Evolutionary conservation across 2,797 vertebrate genomes (phyloP), one percentile per base, ranked within the genome.

Genomic region (Botia almorhae): DNA sequence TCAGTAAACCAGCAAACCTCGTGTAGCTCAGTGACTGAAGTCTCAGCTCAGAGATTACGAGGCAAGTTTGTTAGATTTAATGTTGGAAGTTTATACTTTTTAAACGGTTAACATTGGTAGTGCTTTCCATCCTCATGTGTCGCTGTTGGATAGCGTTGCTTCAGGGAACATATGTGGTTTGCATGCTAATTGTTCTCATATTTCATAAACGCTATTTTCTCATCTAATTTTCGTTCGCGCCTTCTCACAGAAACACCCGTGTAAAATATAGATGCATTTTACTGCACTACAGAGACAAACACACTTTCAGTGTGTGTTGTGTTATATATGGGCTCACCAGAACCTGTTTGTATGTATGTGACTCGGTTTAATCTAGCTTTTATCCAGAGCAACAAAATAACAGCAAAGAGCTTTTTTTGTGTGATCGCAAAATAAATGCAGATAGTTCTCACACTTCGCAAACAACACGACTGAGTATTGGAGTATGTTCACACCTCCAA

Each of bases 211-310:
- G 33, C 4, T 33, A 33, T 33, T 33, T 33, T 33, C 33, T 33
- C 33, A 33, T 33, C 23, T 26, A 1, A 33, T 33, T 33, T 33
- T 26, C 23, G 33, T 33, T 5, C 33, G 4, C 33, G 43, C 10
- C 10, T 10, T 46, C 43, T 46, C 43, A 46, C 43, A 46, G 43
- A 2, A 46, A 46, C 43, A 46, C 43, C 33, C 33, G 3, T 33
- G 33, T 33, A 33, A 33, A 33, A 77, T 43, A 53, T 69, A 56
- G 71, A 74, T 69, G 56, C 10, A 51, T 69, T 64, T 70, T 48
- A 26, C 48, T 43, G 56, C 56, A 19, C 29, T 12, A 29, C 10
- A 16, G 19, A 63, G 55, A n/a, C 61, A 29, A 36, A 48, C 61
- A 60, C 14, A 3, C n/a, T 81, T 70, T 46, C 13, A 51, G 23